Conservation (phyloP, 2,113 vertebrate species). For the Progne subis region DNA sequence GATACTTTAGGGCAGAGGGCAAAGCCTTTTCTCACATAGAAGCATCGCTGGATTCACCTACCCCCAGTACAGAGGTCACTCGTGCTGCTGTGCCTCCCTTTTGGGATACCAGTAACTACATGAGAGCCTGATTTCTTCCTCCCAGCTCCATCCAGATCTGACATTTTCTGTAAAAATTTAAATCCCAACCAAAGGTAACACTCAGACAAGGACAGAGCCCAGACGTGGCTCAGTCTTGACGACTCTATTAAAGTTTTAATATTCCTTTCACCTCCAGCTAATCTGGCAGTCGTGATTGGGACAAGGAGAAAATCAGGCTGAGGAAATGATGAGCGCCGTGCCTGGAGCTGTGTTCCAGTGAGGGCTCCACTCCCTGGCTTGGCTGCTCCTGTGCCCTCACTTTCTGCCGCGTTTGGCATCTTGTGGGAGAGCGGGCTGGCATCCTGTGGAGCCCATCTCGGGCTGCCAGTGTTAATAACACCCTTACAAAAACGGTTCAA, state of each 20-base stretch:
- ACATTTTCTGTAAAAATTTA: not conserved
- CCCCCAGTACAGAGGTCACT: accelerated
- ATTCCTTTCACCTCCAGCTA: conserved; percentile 36
- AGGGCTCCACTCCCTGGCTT: not conserved
- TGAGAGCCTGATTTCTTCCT: not conserved
- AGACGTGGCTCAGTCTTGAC: not conserved
- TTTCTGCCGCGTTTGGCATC: not conserved
- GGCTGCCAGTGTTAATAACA: not conserved
- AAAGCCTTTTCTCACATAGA: not conserved
- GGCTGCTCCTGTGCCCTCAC: not conserved
- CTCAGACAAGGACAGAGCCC: not conserved
- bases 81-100: accelerated
- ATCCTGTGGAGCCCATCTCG: not conserved
- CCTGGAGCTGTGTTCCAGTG: not conserved
- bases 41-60: not conserved
- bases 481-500: not conserved
- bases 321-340: accelerated
- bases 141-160: not conserved
- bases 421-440: not conserved
- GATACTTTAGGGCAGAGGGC: accelerated
- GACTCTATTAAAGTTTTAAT: conserved; percentile 42
- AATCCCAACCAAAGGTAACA: not conserved
- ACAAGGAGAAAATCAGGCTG: not conserved
- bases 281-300: not conserved
- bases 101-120: not conserved